Base-by-base conservation (phyloP, 2,797 vertebrate genomes). In the Adrianichthys oophorus region DNA sequence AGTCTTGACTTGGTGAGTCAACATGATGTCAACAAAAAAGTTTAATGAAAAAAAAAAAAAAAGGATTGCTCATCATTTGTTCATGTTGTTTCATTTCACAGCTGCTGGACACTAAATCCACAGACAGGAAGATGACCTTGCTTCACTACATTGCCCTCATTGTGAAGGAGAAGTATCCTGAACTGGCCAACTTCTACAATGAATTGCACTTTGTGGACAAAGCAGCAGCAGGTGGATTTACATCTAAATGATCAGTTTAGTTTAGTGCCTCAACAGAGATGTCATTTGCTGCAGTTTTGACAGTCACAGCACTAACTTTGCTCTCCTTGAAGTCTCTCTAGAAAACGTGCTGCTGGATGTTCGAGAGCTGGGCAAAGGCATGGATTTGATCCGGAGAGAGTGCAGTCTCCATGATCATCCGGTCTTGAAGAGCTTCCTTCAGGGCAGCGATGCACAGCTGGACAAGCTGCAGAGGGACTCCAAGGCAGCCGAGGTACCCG, bases 51-150 rank as follows among this genome's bases (percentile, higher is more conserved):
- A 10, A 32, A 32, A 32, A 12, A 32, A 32, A 37, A 37, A 37
- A 4, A 37, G 12, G 32, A 37, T 37, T 13, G 32, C 8, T 37
- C 32, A 37, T 37, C 32, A 12, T 12, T 37, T 37, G 10, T 37
- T 37, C 32, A 12, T 37, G 32, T 51, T 54, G 12, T 69, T 55
- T 57, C 62, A 29, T 48, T 14, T 15, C 41, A 3, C 85, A 98
- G 97, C 93, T 99, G 62, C 87, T 97, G 87, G 96, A 98, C 90
- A 99, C 97, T 23, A 99, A 99, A 55, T 98, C 97, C 2, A 98
- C 97, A 0, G 97, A 99, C 90, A 92, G 97, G 62, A 99, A 97
- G 80, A 92, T 99, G 91, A 98, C 97, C 0, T 67, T 99, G 81
- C 92, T 99, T 70, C 95, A 99, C 79, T 99, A 97, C 91, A 98